Evolutionary conservation across 1,140 invertebrate genomes (phyloP).

Genomic region (Cylas formicarius): DNA sequence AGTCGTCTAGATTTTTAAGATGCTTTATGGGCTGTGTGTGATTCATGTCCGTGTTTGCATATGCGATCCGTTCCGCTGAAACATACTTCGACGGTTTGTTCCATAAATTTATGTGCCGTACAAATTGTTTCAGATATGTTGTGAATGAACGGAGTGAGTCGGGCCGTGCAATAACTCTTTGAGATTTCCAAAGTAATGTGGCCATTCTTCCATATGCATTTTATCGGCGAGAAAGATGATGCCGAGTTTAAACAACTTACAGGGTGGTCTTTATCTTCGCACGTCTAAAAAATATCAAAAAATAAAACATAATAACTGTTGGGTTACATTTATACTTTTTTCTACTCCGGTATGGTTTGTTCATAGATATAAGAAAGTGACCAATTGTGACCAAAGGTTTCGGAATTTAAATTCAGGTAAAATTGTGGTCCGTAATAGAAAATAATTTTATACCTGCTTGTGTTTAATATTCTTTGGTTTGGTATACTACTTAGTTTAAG

Average conservation of each 20-base stretch:
- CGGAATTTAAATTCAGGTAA: no score
- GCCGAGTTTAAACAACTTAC: conserved; percentile 20
- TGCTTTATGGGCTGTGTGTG: conserved; percentile 23
- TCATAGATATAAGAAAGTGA: no score
- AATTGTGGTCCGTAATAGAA: no score
- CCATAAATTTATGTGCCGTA: conserved; percentile 9
- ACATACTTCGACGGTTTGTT: conserved; percentile 14
- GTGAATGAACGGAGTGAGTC: not conserved
- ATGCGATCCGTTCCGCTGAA: conserved; percentile 6
- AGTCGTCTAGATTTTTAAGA: conserved; percentile 21
- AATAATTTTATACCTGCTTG: no score
- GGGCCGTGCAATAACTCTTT: conserved; percentile 11
- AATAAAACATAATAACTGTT: no score
- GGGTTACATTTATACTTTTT: no score
- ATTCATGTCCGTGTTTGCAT: conserved; percentile 21
- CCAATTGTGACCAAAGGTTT: no score
- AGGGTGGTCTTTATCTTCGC: no score
- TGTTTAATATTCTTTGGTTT: no score
- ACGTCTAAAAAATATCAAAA: no score
- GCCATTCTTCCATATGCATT: conserved; percentile 17
- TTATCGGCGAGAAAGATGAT: conserved; percentile 18
- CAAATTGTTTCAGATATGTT: conserved; percentile 8
- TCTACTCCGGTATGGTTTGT: no score
- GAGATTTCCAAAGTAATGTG: conserved; percentile 10
- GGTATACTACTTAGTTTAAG: no score